These are phyloP conservation scores for Sinonovacula constricta DNA, from an alignment of 1,140 invertebrate species.

Conservation along the genomic window DNA sequence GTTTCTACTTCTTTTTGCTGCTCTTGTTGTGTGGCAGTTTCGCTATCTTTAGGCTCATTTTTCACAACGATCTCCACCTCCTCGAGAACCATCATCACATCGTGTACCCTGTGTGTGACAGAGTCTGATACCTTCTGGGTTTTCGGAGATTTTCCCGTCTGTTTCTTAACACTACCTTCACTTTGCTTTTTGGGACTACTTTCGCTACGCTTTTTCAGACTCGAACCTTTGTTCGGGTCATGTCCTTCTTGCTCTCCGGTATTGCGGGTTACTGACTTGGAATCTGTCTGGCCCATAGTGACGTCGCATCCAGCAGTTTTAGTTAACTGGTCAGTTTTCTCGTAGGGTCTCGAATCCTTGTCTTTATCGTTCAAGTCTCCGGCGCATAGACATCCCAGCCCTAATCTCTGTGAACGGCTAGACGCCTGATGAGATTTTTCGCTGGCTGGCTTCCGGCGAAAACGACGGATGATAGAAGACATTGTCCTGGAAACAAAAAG, in stretches of 20 bases:
- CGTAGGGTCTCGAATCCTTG: background rate
- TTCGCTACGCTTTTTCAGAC: background rate
- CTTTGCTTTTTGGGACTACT: too few relatives aligned
- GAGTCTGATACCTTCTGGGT: background rate
- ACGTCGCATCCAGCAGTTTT: background rate
- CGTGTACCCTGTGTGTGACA: too few relatives aligned
- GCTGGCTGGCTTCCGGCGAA: conserved; percentile 1
- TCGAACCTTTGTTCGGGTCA: background rate
- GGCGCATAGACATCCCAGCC: conserved; percentile 18
- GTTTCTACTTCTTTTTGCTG: too few relatives aligned
- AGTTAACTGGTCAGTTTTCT: background rate
- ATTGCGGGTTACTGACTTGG: too few relatives aligned
- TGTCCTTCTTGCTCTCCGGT: background rate
- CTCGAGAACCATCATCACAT: too few relatives aligned
- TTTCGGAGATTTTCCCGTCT: background rate
- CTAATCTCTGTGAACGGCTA: background rate
- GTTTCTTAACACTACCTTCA: background rate
- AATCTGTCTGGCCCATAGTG: background rate
- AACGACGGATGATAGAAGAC: conserved; percentile 15
- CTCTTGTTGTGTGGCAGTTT: too few relatives aligned
- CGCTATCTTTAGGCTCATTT: too few relatives aligned
- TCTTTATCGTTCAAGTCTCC: conserved; percentile 13
- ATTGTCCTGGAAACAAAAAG: conserved; percentile 30
- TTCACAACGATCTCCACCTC: too few relatives aligned
- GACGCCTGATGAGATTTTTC: too few relatives aligned